Evolutionary conservation across 2,888 invertebrate genomes (phyloP), one percentile per base, ranked within the genome.

Genomic region (Portevinia maculata): DNA sequence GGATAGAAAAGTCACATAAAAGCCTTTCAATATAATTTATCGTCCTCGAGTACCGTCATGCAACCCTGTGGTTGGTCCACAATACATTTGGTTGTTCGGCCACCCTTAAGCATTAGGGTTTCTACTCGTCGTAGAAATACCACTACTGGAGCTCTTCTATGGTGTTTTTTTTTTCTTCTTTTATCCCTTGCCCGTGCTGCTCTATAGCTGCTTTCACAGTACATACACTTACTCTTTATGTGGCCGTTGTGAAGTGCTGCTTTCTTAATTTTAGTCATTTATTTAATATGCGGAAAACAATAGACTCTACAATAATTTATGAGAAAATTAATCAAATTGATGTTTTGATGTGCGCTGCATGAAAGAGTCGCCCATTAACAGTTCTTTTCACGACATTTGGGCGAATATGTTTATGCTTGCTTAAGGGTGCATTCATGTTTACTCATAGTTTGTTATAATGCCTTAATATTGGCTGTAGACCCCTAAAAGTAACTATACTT

Each of bases 261-360:
- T 60, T 70, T 69, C 73, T 70, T 52, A 28, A 46, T 73, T 81
- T 44, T 73, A 52, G 52, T 55, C 84, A 85, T 85, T 85, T 85
- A 84, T 84, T 85, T 79, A 86, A 86, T 86, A 85, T 85, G 85
- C 85, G 85, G 85, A 85, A 86, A 86, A 87, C 86, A 87, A 87
- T 86, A 74, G 83, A 62, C 70, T 50, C 57, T 59, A 44, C 53
- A 85, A 86, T 87, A 86, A 86, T 87, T 87, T 86, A 86, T 87
- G 86, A 67, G 79, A 78, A 85, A 85, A 86, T 87, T 87, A 87
- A 87, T 86, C 86, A 86, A 86, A 87, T 86, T 85, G 85, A 87
- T 84, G 85, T 83, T 85, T 85, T 79, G 41, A 84, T 85, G 75
- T 70, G 46, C 34, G 48, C 30, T n/a, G 11, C 4, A 55, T 9